phyloP scores from a whole-genome alignment of 2,888 invertebrate genomes.

The Polyommatus iphigenia region DNA sequence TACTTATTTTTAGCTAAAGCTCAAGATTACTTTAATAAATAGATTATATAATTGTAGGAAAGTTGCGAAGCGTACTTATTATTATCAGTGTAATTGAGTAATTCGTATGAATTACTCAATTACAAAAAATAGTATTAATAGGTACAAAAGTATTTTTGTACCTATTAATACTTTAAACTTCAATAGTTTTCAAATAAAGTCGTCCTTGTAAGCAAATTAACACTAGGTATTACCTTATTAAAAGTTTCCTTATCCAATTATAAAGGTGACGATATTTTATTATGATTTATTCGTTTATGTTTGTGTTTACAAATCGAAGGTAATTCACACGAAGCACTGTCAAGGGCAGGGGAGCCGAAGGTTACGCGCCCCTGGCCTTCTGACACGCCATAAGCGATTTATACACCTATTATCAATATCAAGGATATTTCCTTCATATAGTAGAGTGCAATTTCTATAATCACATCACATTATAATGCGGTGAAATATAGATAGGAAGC shows the following conservation, averaged over 20 bases:
- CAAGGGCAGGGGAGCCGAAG: slow-evolving; percentile 25
- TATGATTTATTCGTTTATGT: background rate
- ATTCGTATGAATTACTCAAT: too few relatives aligned
- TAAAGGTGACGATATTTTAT: slow-evolving; percentile 1
- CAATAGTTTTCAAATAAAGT: too few relatives aligned
- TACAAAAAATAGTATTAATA: too few relatives aligned
- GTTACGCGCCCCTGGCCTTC: slow-evolving; percentile 20
- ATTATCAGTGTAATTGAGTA: too few relatives aligned
- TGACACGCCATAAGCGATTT: slow-evolving; percentile 25
- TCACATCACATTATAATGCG: background rate
- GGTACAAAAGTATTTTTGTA: too few relatives aligned
- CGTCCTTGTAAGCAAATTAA: background rate
- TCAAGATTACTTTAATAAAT: too few relatives aligned
- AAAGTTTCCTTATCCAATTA: background rate
- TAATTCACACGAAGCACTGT: background rate
- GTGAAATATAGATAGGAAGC: background rate
- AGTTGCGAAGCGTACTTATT: too few relatives aligned
- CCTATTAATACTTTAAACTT: too few relatives aligned
- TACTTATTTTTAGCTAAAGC: background rate
- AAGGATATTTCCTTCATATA: slow-evolving; percentile 7
- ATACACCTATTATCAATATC: slow-evolving; percentile 4
- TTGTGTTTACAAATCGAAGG: background rate
- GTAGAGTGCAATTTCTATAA: background rate
- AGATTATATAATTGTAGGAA: too few relatives aligned
- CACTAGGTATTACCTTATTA: background rate